Percentiles rank a stretch among this genome's conserved stretches.
These are phyloP conservation scores for Drosophila murphyi DNA, from an alignment of 1,140 invertebrate species.

Conservation along the genomic window DNA sequence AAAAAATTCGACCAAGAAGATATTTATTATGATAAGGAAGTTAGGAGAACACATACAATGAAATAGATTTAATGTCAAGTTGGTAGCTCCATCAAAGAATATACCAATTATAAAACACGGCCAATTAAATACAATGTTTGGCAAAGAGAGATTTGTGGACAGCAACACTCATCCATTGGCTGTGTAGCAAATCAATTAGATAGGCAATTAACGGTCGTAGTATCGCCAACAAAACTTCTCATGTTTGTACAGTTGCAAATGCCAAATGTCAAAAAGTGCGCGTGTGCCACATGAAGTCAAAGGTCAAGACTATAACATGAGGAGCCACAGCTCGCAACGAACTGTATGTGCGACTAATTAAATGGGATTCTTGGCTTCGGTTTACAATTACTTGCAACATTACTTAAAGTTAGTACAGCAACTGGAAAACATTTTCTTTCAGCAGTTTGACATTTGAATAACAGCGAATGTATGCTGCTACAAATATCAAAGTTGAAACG, in stretches of 20 bases:
- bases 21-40: no score
- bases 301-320: constrained; percentile 24
- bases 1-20: no score
- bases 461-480: background rate
- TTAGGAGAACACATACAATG: no score
- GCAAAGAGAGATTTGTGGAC: background rate
- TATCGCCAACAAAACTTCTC: constrained; percentile 13
- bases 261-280: constrained; percentile 33
- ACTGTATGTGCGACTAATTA: constrained; percentile 37
- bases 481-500: constrained; percentile 66
- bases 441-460: constrained; percentile 31
- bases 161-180: background rate
- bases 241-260: constrained; percentile 25
- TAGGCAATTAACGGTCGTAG: constrained; percentile 31
- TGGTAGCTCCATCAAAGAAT: background rate
- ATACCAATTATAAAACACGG: constrained; percentile 6
- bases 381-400: constrained; percentile 7
- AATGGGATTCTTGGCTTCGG: constrained; percentile 18
- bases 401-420: constrained; percentile 13
- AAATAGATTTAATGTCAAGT: no score
- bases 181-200: constrained; percentile 66
- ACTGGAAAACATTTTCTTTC: constrained; percentile 5
- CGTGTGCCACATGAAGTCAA: constrained; percentile 20
- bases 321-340: background rate
- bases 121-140: constrained; percentile 13